These are phyloP conservation scores for Hyperoplus immaculatus DNA, from an alignment of 2,797 vertebrate species.

Conservation along the genomic window DNA sequence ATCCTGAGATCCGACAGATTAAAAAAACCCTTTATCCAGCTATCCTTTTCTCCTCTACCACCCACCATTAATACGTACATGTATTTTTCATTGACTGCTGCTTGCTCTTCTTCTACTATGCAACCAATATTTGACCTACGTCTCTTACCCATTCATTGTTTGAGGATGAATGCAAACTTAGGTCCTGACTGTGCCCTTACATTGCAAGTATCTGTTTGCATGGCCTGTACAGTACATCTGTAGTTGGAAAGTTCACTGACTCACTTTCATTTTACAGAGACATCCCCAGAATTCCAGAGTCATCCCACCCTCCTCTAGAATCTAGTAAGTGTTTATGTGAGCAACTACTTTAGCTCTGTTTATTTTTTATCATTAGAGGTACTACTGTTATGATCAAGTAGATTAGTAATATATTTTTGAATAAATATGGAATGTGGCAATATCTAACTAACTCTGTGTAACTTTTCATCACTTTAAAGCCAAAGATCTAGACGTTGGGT, in stretches of 20 bases:
- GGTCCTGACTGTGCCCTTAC: conserved; percentile 25
- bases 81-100: conserved; percentile 25
- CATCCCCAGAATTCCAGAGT: conserved; percentile 97
- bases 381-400: neutral
- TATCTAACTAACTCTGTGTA: no score
- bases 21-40: conserved; percentile 20
- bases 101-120: conserved; percentile 25
- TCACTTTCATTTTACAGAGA: conserved; percentile 85
- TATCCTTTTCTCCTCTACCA: conserved; percentile 27
- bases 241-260: neutral
- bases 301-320: conserved; percentile 96
- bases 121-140: conserved; percentile 25
- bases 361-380: conserved; percentile 1
- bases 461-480: no score
- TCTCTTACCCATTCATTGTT: conserved; percentile 38
- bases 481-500: no score
- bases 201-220: neutral
- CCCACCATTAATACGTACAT: conserved; percentile 29
- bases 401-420: no score
- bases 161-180: conserved; percentile 39
- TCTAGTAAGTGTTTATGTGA: conserved; percentile 90
- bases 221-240: neutral
- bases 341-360: neutral
- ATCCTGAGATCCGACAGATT: conserved; percentile 40
- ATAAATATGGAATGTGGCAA: no score